Evolutionary conservation across 2,888 invertebrate species (phyloP).

Genomic region (Lottia scabra): DNA sequence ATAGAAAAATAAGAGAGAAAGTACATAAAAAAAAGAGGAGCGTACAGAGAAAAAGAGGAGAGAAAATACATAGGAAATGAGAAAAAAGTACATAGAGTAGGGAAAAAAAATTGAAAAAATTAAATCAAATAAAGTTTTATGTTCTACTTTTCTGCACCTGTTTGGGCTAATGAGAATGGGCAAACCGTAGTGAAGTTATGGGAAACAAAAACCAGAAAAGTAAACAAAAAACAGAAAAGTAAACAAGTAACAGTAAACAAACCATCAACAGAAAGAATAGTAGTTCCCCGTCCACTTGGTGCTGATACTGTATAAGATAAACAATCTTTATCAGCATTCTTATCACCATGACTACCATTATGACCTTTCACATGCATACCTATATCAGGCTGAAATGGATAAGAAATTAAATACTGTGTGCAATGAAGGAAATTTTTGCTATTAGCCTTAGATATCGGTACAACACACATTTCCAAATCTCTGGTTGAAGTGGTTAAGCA

Average conservation of each 20-base stretch:
- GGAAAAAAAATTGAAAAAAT: too few relatives aligned
- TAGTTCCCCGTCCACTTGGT: conserved; percentile 61
- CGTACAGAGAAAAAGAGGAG: too few relatives aligned
- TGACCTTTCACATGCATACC: conserved; percentile 25
- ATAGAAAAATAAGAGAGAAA: too few relatives aligned
- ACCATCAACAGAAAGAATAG: conserved; percentile 61
- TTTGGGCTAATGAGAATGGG: too few relatives aligned
- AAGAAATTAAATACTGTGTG: neutral
- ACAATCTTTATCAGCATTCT: conserved; percentile 52
- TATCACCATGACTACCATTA: conserved; percentile 20
- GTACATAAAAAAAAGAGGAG: too few relatives aligned
- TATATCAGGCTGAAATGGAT: conserved; percentile 55
- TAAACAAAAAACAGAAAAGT: neutral
- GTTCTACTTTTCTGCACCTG: too few relatives aligned
- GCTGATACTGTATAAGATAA: conserved; percentile 65
- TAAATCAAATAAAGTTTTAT: too few relatives aligned
- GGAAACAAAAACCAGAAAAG: neutral
- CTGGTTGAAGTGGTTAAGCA: too few relatives aligned
- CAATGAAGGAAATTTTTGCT: neutral
- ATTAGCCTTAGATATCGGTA: neutral
- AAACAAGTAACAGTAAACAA: conserved; percentile 12
- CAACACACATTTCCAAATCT: too few relatives aligned
- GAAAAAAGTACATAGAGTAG: too few relatives aligned
- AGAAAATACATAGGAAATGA: too few relatives aligned
- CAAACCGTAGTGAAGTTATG: too few relatives aligned